These are phyloP conservation scores for Malacoctenus gilli DNA, from an alignment of 2,797 vertebrate genomes.

Conservation along the genomic window DNA sequence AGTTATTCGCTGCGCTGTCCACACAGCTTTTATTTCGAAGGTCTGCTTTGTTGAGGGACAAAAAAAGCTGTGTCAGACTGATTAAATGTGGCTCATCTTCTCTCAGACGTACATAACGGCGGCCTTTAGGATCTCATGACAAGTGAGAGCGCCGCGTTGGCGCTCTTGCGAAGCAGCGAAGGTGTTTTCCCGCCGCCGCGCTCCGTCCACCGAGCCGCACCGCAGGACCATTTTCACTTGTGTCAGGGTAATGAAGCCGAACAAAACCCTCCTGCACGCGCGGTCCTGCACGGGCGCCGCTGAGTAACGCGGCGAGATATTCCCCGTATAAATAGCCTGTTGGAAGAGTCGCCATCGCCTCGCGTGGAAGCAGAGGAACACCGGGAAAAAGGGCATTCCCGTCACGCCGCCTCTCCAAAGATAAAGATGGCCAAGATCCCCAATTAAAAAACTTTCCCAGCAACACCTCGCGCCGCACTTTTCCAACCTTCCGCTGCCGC, in stretches of 20 bases:
- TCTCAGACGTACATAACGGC: too few relatives aligned
- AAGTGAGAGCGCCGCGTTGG: constrained; percentile 26
- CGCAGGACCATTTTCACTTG: constrained; percentile 63
- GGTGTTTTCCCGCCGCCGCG: constrained; percentile 34
- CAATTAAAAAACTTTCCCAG: constrained; percentile 70
- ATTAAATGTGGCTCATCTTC: too few relatives aligned
- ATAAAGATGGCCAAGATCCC: constrained; percentile 12
- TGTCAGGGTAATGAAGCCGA: constrained; percentile 69
- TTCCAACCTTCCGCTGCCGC: constrained; percentile 25
- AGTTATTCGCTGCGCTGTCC: too few relatives aligned
- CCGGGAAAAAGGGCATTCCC: constrained; percentile 43
- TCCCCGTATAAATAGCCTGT: constrained; percentile 48
- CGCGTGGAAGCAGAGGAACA: constrained; percentile 36
- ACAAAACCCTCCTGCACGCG: constrained; percentile 29
- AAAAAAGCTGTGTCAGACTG: too few relatives aligned
- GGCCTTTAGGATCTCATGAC: constrained; percentile 9
- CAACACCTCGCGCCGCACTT: constrained; percentile 42
- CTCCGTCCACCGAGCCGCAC: constrained; percentile 39
- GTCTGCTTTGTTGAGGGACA: too few relatives aligned
- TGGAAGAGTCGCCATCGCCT: constrained; percentile 61
- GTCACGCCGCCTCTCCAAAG: constrained; percentile 25
- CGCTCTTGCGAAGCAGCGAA: constrained; percentile 25
- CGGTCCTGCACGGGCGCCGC: constrained; percentile 20
- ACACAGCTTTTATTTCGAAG: too few relatives aligned
- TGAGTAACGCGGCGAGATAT: constrained; percentile 23